Conservation (phyloP, 2,797 vertebrate genomes). For the Sebastes steindachneri region DNA sequence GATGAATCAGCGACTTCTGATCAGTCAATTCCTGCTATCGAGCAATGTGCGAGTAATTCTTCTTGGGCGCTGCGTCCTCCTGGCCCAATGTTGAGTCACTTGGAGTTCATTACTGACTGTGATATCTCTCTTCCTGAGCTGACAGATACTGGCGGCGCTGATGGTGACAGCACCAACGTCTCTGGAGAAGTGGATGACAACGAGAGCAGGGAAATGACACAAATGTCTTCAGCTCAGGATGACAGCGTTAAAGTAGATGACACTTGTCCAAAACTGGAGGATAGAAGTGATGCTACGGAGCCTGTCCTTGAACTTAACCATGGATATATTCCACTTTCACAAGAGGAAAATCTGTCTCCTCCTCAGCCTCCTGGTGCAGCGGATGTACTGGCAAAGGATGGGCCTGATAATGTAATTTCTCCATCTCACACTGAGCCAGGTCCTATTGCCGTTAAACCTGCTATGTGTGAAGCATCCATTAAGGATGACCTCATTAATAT, state of each 20-base stretch:
- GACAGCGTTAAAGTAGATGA: conserved; percentile 14
- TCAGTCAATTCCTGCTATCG: conserved; percentile 36
- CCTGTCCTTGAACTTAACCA: neutral
- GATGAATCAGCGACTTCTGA: conserved; percentile 44
- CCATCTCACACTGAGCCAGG: conserved; percentile 26
- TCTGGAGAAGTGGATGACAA: conserved; percentile 32
- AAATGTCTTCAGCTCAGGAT: conserved; percentile 19
- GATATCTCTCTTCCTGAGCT: conserved; percentile 63
- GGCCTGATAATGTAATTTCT: conserved; percentile 31
- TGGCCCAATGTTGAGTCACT: conserved; percentile 81
- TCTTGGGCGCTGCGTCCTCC: conserved; percentile 55
- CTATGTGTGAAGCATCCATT: conserved; percentile 49
- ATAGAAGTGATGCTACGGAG: conserved; percentile 10
- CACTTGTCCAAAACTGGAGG: neutral
- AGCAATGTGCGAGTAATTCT: conserved; percentile 46
- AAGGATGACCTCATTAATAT: conserved; percentile 41
- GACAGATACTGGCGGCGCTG: conserved; percentile 22
- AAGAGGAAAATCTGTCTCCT: conserved; percentile 9
- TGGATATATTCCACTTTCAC: conserved; percentile 27
- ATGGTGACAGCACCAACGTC: conserved; percentile 25
- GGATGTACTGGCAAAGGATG: conserved; percentile 10
- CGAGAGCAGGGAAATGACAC: conserved; percentile 34
- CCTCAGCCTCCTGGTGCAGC: conserved; percentile 5
- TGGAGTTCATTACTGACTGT: conserved; percentile 74
- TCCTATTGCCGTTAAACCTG: conserved; percentile 33